Conservation (phyloP, 2,797 vertebrate genomes). For the Tarsius wallacei region DNA sequence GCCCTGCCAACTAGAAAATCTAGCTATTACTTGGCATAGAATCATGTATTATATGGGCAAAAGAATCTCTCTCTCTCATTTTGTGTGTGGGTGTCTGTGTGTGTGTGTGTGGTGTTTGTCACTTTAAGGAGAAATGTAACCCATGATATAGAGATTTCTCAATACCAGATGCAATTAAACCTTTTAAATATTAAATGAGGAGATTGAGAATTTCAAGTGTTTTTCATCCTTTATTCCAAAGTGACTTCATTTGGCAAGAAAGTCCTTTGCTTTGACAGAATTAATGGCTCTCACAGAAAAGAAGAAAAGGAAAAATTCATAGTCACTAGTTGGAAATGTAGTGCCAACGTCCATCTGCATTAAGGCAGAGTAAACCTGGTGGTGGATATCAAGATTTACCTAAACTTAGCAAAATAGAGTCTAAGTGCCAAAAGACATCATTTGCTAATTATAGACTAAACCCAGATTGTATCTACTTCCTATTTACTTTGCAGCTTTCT, state of each 20-base stretch:
- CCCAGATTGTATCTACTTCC: not conserved
- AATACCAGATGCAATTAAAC: constrained; percentile 80
- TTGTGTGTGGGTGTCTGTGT: not conserved
- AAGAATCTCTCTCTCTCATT: not conserved
- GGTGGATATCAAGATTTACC: too few species aligned
- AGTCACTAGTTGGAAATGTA: constrained; percentile 35
- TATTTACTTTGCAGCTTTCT: constrained; percentile 49
- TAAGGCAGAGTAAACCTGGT: not conserved
- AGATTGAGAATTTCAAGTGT: constrained; percentile 79
- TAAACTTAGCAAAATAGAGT: not conserved
- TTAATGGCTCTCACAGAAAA: constrained; percentile 70
- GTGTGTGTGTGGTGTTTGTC: constrained; percentile 33
- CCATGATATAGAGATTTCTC: constrained; percentile 77
- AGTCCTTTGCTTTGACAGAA: constrained; percentile 76
- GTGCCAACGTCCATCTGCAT: not conserved
- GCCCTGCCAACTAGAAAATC: not conserved
- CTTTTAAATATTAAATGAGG: constrained; percentile 85
- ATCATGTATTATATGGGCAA: not conserved
- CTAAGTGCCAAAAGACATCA: not conserved
- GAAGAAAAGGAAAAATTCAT: constrained; percentile 37
- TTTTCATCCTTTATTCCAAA: constrained; percentile 82
- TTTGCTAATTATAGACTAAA: constrained; percentile 44
- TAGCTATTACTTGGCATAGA: constrained; percentile 60
- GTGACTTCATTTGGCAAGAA: constrained; percentile 80
- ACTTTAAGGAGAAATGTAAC: constrained; percentile 78